Evolutionary conservation across 1,140 invertebrate genomes (phyloP), one percentile per base, ranked within the genome.

Genomic region (Zaprionus ghesquierei): DNA sequence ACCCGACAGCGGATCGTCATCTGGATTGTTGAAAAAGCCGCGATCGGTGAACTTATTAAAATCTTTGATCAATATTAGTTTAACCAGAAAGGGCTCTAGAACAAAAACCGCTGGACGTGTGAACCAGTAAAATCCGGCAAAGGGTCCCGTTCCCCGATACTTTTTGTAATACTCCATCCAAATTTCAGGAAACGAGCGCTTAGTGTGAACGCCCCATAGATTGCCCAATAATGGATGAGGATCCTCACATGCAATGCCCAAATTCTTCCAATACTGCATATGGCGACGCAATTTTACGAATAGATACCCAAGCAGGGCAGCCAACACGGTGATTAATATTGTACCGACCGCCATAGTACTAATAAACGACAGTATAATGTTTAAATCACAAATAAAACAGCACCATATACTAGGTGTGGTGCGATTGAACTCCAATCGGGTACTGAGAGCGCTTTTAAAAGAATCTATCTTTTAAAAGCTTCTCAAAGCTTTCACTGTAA

Each of bases 1-100:
- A 1, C 66, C 75, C 15, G 92, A 89, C 3, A 94, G 60, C 0
- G 93, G 93, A 78, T 94, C 92, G 31, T 79, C 81, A 18, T 92
- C 79, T 10, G 92, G 92, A 62, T 93, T 92, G 31, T 93, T 81
- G 31, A 86, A 85, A 0, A 93, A 25, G 0, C 92, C 93, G 18
- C 93, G 93, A 77, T 94, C 93, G 6, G 81, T 65, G 61, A 95
- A 95, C 27, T 91, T 72, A 10, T 92, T 77, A 55, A 94, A 95
- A 59, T 95, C 94, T 74, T 93, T 94, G 1, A 94, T 92, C 18
- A 95, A 72, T 6, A 96, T 92, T 27, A 92, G 80, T 76, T 94
- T 94, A 1, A 94, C 93, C 0, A 96, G 75, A 2, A 94, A 93
- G 1, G 94, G 92, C 73, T 95, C 94, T 20, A 92, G 81, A 9